phyloP scores from a whole-genome alignment of 2,797 vertebrate species.

The Danionella dracula region DNA sequence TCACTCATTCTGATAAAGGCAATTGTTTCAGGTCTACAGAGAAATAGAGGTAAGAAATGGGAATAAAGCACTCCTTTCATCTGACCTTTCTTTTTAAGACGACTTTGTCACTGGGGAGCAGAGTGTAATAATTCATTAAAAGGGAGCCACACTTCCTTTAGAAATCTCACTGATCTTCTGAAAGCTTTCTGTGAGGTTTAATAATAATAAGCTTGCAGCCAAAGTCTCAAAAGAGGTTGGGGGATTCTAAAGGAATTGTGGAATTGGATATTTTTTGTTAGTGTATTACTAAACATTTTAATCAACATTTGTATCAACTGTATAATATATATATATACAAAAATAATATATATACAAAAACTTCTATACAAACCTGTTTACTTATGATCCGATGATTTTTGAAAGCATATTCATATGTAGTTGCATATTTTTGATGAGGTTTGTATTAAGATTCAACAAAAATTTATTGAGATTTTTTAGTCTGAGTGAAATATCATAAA shows the following conservation, averaged over 20 bases:
- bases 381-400: too few relatives aligned
- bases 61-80: conserved; percentile 27
- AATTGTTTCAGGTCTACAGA: conserved; percentile 21
- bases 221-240: neutral
- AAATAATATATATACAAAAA: too few relatives aligned
- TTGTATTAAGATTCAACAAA: too few relatives aligned
- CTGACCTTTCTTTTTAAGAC: conserved; percentile 17
- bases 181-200: conserved; percentile 10
- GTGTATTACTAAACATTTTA: too few relatives aligned
- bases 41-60: conserved; percentile 11
- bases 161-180: conserved; percentile 32
- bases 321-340: too few relatives aligned
- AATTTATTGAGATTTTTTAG: too few relatives aligned
- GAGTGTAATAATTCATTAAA: conserved; percentile 39
- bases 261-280: too few relatives aligned
- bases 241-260: neutral
- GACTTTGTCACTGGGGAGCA: conserved; percentile 21
- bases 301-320: too few relatives aligned
- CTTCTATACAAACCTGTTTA: too few relatives aligned
- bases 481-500: too few relatives aligned
- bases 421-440: too few relatives aligned
- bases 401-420: too few relatives aligned
- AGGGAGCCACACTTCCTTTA: conserved; percentile 22
- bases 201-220: neutral
- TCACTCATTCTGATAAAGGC: neutral